A percentile compares a stretch with the other conserved stretches of the same genome.
These are phyloP conservation scores for Fratercula arctica DNA, from an alignment of 2,797 vertebrate genomes.

Conservation along the genomic window DNA sequence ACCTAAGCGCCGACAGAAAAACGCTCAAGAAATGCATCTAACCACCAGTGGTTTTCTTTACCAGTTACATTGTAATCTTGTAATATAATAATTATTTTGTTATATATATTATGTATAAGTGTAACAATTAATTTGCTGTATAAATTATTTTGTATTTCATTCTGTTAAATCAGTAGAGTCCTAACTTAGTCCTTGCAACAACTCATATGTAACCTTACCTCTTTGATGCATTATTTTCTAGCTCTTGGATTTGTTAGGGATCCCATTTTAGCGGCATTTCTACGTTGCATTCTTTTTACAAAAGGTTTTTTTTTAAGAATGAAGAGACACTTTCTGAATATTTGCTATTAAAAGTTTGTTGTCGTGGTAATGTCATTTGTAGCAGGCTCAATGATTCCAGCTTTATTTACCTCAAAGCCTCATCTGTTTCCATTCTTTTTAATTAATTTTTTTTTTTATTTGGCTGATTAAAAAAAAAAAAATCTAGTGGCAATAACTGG, in stretches of 20 bases:
- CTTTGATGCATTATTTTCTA: not conserved
- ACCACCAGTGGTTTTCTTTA: not conserved
- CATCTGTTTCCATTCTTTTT: constrained; percentile 74
- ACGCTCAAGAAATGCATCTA: not conserved
- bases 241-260: not conserved
- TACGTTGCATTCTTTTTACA: not conserved
- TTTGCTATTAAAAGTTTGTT: constrained; percentile 54
- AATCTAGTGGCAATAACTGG: constrained; percentile 76
- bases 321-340: constrained; percentile 67
- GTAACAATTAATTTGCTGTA: not conserved
- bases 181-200: not conserved
- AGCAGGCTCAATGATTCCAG: constrained; percentile 58
- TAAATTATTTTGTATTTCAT: not conserved
- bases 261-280: not conserved
- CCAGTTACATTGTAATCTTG: not conserved
- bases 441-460: constrained; percentile 68
- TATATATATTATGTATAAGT: not conserved
- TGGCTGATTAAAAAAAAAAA: constrained; percentile 73
- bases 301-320: constrained; percentile 46
- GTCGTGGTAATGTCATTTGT: constrained; percentile 70
- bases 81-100: not conserved
- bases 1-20: not conserved
- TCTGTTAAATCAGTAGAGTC: not conserved
- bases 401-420: constrained; percentile 77
- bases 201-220: not conserved